These are phyloP conservation scores for Drosophila leonis DNA, from an alignment of 2,888 invertebrate genomes.

Conservation along the genomic window DNA sequence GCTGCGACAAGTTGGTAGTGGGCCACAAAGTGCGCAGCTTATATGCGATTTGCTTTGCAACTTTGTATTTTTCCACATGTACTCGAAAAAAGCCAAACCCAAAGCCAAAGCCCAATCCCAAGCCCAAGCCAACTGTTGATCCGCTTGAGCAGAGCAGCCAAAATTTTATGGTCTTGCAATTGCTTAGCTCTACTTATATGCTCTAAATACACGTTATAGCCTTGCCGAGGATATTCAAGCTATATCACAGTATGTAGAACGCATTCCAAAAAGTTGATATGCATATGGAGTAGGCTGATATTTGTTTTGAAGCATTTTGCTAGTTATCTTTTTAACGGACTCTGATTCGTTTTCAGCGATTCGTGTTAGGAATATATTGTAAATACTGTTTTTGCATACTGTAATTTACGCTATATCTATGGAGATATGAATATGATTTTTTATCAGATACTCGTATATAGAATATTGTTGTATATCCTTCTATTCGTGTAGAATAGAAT, in stretches of 20 bases:
- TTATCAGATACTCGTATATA: too few species aligned
- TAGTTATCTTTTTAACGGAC: background rate
- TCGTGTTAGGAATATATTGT: background rate
- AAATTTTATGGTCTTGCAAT: conserved; percentile 42
- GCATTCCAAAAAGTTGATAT: background rate
- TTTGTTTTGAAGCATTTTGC: background rate
- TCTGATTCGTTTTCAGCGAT: background rate
- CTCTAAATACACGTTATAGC: conserved; percentile 1
- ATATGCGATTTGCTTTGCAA: conserved; percentile 63
- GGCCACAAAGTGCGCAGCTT: conserved; percentile 56
- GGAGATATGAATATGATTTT: too few species aligned
- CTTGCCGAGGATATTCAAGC: background rate
- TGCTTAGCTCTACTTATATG: conserved; percentile 28
- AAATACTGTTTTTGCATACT: too few species aligned
- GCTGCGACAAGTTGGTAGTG: conserved; percentile 35
- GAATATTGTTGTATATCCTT: too few species aligned
- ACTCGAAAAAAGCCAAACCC: conserved; percentile 18
- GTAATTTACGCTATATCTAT: too few species aligned
- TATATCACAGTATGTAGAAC: background rate
- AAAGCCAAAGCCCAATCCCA: background rate
- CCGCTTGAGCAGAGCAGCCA: conserved; percentile 37
- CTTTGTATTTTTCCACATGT: conserved; percentile 62
- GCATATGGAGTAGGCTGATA: background rate
- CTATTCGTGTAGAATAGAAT: too few species aligned
- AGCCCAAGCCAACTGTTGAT: conserved; percentile 70